Base-by-base conservation (phyloP, 2,113 vertebrate genomes). In the Poecile atricapillus region DNA sequence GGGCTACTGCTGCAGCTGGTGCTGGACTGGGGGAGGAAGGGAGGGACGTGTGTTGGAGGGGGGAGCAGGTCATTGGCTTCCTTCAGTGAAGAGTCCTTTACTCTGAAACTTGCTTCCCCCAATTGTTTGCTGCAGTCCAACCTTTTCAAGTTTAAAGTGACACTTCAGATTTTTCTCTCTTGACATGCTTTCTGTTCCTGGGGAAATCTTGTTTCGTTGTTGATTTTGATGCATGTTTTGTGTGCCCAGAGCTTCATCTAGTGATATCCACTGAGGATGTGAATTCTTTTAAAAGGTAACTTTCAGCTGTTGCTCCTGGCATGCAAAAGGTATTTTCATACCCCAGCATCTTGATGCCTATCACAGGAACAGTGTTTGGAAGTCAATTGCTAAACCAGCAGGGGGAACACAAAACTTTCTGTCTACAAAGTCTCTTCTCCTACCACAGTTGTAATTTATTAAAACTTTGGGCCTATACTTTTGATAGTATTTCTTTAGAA, bases 381-480 rank as follows among this genome's bases (percentile, higher is more conserved):
- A 96, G 90, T 95, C 95, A 97, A 46, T 87, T 87, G 89, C 69
- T 87, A 94, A 90, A 77, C 97, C 98, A 97, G 96, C 84, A 98
- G 98, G 96, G 97, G 98, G 97, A 97, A 96, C 94, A 95, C 92
- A 90, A 30, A 69, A 94, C 90, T 76, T 82, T 95, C 13, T 77
- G 23, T 77, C 37, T 46, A 1, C 50, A 2, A 77, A 47, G 4
- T 53, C 21, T 44, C 11, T 56, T 27, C 83, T 84, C 46, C 11
- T 74, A 25, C 20, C 7, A 31, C 52, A n/a, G 25, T 62, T 94
- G 35, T 50, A 63, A 23, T 74, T 82, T 83, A 39, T 47, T 89
- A 52, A 81, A 64, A 81, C 19, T 70, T 90, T 35, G 52, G 67
- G 52, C 59, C 64, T 64, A 1, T 49, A 7, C 28, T 44, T 74